A percentile compares a stretch with the other conserved stretches of the same genome.
phyloP scores from a whole-genome alignment of 1,140 invertebrate genomes.

The Venustaconcha ellipsiformis region DNA sequence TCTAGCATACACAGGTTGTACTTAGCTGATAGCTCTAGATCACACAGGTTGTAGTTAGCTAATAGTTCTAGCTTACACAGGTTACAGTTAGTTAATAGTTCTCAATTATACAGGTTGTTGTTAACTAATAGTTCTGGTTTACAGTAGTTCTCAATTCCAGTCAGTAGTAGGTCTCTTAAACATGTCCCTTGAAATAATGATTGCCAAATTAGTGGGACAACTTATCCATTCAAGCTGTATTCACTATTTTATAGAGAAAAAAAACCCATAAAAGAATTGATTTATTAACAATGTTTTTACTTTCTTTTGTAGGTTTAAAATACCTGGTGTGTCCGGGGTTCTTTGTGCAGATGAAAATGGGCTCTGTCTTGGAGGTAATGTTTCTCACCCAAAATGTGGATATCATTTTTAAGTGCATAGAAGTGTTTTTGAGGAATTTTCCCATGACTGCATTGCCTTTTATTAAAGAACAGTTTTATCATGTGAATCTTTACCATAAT shows the following conservation, averaged over 20 bases:
- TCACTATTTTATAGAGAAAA: neutral
- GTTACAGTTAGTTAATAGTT: too few species aligned
- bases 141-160: too few species aligned
- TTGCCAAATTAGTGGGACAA: neutral
- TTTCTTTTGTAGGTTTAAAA: conserved; percentile 38
- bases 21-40: too few species aligned
- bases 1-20: too few species aligned
- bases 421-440: neutral
- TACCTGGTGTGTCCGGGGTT: conserved; percentile 41
- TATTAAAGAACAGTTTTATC: too few species aligned
- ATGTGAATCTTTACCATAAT: too few species aligned
- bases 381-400: neutral
- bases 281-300: conserved; percentile 1
- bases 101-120: too few species aligned
- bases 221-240: neutral
- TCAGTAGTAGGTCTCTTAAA: neutral
- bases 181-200: too few species aligned
- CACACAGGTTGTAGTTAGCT: too few species aligned
- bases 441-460: too few species aligned
- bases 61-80: too few species aligned
- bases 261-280: neutral
- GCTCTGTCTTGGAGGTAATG: conserved; percentile 41
- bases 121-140: too few species aligned
- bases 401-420: neutral
- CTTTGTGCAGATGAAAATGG: conserved; percentile 52